Evolutionary conservation across 2,113 vertebrate species (phyloP).

Genomic region (Sturnira hondurensis): DNA sequence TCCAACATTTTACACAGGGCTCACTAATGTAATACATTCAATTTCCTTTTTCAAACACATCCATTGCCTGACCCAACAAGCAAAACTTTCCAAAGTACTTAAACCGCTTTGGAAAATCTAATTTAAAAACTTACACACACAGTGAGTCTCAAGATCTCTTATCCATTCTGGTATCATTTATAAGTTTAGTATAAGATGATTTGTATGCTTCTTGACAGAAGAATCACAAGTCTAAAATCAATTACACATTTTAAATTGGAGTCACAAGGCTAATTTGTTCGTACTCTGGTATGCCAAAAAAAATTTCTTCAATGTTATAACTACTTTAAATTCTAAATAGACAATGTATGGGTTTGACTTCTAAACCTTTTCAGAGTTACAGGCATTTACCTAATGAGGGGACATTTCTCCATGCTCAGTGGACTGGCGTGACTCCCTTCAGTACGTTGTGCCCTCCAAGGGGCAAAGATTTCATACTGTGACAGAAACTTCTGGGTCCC

Average conservation of each 20-base stretch:
- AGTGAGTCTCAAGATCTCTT: constrained; percentile 25
- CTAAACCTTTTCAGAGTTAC: not conserved
- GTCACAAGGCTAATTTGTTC: constrained; percentile 63
- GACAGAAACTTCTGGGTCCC: not conserved
- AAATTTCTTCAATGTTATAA: not conserved
- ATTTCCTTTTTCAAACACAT: constrained; percentile 56
- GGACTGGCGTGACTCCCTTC: not conserved
- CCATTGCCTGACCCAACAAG: constrained; percentile 29
- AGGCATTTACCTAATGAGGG: not conserved
- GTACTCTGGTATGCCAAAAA: not conserved
- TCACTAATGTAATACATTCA: constrained; percentile 49
- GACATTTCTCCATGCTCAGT: not conserved
- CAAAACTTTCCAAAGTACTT: constrained; percentile 49
- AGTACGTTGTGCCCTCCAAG: no score
- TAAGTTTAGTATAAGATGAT: constrained; percentile 18
- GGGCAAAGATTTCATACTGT: not conserved
- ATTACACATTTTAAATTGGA: constrained; percentile 65
- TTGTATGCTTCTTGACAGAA: not conserved
- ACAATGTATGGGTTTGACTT: not conserved
- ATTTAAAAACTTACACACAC: constrained; percentile 42
- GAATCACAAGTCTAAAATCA: constrained; percentile 49
- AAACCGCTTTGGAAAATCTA: constrained; percentile 46
- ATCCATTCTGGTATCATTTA: not conserved
- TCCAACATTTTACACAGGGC: constrained; percentile 46
- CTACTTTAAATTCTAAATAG: constrained; percentile 41